A percentile compares a stretch with the other conserved stretches of the same genome.
These are phyloP conservation scores for Xenentodon cancila DNA, from an alignment of 2,797 vertebrate genomes.

Conservation along the genomic window DNA sequence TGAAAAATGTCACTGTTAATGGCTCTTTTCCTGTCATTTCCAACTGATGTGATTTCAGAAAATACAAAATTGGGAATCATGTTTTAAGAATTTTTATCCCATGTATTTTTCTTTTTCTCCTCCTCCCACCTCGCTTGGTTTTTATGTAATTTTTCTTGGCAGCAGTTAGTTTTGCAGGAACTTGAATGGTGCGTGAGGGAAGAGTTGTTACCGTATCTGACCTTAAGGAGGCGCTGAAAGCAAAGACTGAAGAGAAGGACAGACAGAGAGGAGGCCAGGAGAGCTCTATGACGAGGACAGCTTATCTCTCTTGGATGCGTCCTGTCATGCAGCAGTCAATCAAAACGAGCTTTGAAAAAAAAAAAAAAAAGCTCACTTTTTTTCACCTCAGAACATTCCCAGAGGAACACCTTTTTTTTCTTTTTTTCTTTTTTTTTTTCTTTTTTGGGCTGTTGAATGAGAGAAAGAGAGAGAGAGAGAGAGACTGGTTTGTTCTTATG, in stretches of 20 bases:
- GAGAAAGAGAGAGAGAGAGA: slow-evolving; percentile 36
- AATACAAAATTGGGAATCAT: slow-evolving; percentile 39
- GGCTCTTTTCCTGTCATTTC: slow-evolving; percentile 26
- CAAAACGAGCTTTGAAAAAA: slow-evolving; percentile 28
- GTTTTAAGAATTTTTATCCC: slow-evolving; percentile 46
- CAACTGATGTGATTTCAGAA: slow-evolving; percentile 54
- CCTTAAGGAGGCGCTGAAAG: slow-evolving; percentile 80
- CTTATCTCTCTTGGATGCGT: slow-evolving; percentile 43
- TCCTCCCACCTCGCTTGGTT: slow-evolving; percentile 14
- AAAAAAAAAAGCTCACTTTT: slow-evolving; percentile 30
- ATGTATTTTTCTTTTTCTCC: background rate
- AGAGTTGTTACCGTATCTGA: slow-evolving; percentile 71
- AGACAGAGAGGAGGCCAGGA: slow-evolving; percentile 42
- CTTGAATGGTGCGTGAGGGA: slow-evolving; percentile 53
- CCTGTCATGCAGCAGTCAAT: slow-evolving; percentile 48
- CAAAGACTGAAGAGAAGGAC: slow-evolving; percentile 69
- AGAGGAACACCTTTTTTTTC: slow-evolving; percentile 36
- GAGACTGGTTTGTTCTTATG: slow-evolving; percentile 68
- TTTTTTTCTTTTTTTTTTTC: slow-evolving; percentile 3
- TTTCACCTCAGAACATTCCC: slow-evolving; percentile 59
- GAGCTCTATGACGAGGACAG: slow-evolving; percentile 40
- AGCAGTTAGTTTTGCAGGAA: slow-evolving; percentile 70
- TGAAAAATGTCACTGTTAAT: slow-evolving; percentile 31
- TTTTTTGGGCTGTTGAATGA: slow-evolving; percentile 54
- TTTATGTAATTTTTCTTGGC: slow-evolving; percentile 43